Evolutionary conservation across 1,140 invertebrate species (phyloP).

Genomic region (Rhynchophorus ferrugineus): DNA sequence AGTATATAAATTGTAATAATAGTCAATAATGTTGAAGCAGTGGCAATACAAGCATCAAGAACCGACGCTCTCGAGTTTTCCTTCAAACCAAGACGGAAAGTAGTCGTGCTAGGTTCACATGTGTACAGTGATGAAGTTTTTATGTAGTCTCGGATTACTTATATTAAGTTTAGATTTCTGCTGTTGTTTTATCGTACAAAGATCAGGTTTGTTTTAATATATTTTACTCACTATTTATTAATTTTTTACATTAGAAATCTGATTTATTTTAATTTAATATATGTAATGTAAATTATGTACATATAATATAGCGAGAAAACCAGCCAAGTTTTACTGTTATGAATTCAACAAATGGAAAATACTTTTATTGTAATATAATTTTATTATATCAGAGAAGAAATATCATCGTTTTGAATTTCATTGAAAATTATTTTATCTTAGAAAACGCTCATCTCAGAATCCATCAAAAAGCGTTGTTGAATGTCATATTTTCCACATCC

Average conservation of each 20-base stretch:
- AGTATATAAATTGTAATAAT: constrained; percentile 16
- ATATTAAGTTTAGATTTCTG: constrained; percentile 9
- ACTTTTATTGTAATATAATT: no score
- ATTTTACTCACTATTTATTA: not conserved
- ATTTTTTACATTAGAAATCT: not conserved
- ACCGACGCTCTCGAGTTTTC: constrained; percentile 17
- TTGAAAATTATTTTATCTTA: no score
- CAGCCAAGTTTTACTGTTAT: no score
- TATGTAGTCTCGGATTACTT: constrained; percentile 12
- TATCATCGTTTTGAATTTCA: no score
- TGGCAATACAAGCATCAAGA: constrained; percentile 18
- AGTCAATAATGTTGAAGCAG: constrained; percentile 18
- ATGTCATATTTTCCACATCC: no score
- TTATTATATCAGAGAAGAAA: no score
- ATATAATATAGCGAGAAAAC: no score
- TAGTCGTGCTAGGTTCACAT: constrained; percentile 8
- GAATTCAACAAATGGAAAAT: not conserved
- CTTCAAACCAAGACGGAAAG: constrained; percentile 12
- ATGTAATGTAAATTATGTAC: no score
- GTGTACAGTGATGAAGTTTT: constrained; percentile 17
- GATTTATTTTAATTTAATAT: not conserved
- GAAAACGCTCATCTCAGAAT: no score
- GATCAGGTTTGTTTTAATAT: not conserved
- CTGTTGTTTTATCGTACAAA: not conserved
- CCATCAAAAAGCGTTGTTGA: no score